Base-by-base conservation (phyloP, 2,888 invertebrate genomes). In the Synergus itoensis region DNA sequence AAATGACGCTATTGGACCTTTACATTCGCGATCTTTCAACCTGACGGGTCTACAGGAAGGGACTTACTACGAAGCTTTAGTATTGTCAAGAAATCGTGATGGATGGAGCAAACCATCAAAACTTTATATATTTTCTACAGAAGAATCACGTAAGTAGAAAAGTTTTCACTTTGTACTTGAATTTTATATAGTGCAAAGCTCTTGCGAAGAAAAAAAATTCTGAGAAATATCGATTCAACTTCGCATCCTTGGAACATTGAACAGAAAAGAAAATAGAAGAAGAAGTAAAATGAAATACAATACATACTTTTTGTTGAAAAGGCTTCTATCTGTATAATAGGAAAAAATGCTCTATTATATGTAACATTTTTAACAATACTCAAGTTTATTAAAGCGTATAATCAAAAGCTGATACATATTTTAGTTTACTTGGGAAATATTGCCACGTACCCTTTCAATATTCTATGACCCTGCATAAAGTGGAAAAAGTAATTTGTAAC, bases 21-120 rank as follows among this genome's bases (percentile, higher is more conserved):
- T 97, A 77, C 96, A 97, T 88, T 95, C 96, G 11, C 96, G 96
- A 57, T 94, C 95, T 0, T 97, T 96, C 86, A 95, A 95, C 0
- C 94, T 97, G 1, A 94, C 94, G 78, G 97, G 97, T 0, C 93
- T 97, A 1, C 94, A 95, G 43, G 95, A 95, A 1, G 95, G 95
- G 7, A 95, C 95, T 0, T 94, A 96, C 0, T 97, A 97, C 86
- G 97, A 97, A 92, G 96, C 96, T 0, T 93, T 95, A 0, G 94
- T 97, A 1, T 94, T 95, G n/a, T 96, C 97, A 0, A 94, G 97
- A 90, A 97, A 97, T 91, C 94, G 95, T 87, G 97, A 95, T 87
- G 97, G 97, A n/a, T 96, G 96, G 96, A 97, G 97, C 85, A 95
- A 96, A 85, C 95, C 95, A 0, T 97, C 97, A 14, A 94, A 95